A percentile compares a stretch with the other conserved stretches of the same genome.
Evolutionary conservation across 2,888 invertebrate genomes (phyloP).

Genomic region (Lycaena phlaeas): DNA sequence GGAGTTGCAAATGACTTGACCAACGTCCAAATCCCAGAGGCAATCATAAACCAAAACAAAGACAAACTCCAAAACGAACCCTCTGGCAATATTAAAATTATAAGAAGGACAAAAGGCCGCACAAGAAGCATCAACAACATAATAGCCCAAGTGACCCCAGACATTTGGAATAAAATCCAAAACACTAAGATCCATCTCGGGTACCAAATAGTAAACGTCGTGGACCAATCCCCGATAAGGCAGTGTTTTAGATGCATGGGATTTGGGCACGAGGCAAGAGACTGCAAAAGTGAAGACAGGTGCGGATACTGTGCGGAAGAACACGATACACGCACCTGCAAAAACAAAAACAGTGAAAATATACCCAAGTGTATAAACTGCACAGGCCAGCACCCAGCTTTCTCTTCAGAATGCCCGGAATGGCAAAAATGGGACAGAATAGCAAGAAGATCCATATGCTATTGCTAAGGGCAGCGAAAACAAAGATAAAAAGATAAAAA

Average conservation of each 20-base stretch:
- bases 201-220: conserved; percentile 9
- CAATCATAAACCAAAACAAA: too few relatives aligned
- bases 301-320: conserved; percentile 23
- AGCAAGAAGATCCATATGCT: conserved; percentile 13
- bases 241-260: conserved; percentile 16
- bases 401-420: conserved; percentile 14
- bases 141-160: not conserved
- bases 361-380: conserved; percentile 15
- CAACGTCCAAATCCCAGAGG: too few relatives aligned
- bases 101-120: too few relatives aligned
- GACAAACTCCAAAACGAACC: too few relatives aligned
- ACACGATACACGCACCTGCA: conserved; percentile 5
- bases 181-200: conserved; percentile 10
- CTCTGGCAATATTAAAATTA: too few relatives aligned
- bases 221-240: conserved; percentile 13
- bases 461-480: conserved; percentile 19
- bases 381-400: conserved; percentile 10
- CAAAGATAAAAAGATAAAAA: not conserved
- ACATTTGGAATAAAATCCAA: not conserved
- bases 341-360: conserved; percentile 2
- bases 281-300: conserved; percentile 5
- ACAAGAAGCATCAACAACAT: not conserved
- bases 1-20: too few relatives aligned
- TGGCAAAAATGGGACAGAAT: conserved; percentile 21
- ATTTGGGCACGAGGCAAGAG: conserved; percentile 10